phyloP scores from a whole-genome alignment of 2,888 invertebrate genomes.

The Microctonus brassicae region DNA sequence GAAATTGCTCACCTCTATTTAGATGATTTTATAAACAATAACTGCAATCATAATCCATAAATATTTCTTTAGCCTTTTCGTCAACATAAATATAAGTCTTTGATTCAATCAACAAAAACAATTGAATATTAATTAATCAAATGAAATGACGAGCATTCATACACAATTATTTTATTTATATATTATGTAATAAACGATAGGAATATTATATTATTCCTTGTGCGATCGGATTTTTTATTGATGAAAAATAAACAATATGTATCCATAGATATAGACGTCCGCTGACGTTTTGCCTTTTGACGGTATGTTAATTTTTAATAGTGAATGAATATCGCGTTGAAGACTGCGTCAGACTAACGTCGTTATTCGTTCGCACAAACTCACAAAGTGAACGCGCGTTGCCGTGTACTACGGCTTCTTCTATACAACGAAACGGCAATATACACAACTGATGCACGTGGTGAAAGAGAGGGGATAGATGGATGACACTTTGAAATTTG shows the following conservation, averaged over 20 bases:
- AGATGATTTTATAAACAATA: neutral
- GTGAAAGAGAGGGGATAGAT: slow-evolving; percentile 7
- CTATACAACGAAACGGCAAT: too few species aligned
- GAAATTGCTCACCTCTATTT: neutral
- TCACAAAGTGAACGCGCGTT: neutral
- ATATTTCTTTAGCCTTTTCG: neutral
- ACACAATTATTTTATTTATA: too few species aligned
- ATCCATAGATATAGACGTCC: neutral
- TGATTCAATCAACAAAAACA: neutral
- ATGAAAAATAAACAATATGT: neutral
- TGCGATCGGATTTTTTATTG: neutral
- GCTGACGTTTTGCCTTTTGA: neutral
- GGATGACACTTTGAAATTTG: too few species aligned
- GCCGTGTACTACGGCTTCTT: too few species aligned
- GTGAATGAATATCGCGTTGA: neutral
- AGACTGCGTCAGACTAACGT: slow-evolving; percentile 1
- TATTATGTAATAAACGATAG: neutral
- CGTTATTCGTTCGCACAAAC: too few species aligned
- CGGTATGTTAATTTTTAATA: neutral
- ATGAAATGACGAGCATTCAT: neutral
- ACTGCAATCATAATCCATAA: neutral
- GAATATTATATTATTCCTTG: neutral
- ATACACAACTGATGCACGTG: slow-evolving; percentile 25
- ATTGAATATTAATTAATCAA: neutral
- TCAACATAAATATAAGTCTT: neutral